Evolutionary conservation across 2,888 invertebrate genomes (phyloP), one percentile per base, ranked within the genome.

Genomic region (Agrotis puta): DNA sequence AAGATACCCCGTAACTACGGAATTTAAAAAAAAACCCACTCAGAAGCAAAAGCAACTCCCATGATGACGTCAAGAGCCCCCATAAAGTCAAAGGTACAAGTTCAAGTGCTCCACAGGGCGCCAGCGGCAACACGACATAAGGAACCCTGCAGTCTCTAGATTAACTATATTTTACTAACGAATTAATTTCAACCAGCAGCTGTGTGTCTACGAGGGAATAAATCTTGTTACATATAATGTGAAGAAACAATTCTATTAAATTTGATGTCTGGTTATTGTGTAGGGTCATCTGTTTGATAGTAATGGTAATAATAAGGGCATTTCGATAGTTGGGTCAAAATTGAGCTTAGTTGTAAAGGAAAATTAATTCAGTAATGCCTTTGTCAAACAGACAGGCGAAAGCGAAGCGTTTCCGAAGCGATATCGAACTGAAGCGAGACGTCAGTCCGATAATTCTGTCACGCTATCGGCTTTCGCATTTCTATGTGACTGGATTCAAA

Each of bases 121-220:
- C 89, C 90, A 77, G 86, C 74, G 79, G 81, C 83, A 72, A 83
- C 83, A 82, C 86, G 82, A 85, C 84, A 88, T 64, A 85, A 79
- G 78, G 79, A 82, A 81, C 89, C 89, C 88, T 82, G 85, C 84
- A 58, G 90, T 71, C 79, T 51, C 81, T 82, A 82, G 84, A 88
- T 88, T 87, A 88, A 90, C 86, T 82, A 85, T 87, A 86, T 88
- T 88, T 89, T 82, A 88, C 86, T 86, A 87, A 92, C 91, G 87
- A 91, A 92, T 91, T 92, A 90, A 92, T 92, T 91, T 90, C 81
- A 81, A 75, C 59, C 65, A 80, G 68, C 84, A 81, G 70, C 79
- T 83, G 75, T 56, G 70, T 13, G 51, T 66, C 14, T 72, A 47
- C 48, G 24, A 11, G 50, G 27, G 20, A 43, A 61, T 82, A 70